Conservation (phyloP, 2,113 vertebrate genomes). For the Struthio camelus region DNA sequence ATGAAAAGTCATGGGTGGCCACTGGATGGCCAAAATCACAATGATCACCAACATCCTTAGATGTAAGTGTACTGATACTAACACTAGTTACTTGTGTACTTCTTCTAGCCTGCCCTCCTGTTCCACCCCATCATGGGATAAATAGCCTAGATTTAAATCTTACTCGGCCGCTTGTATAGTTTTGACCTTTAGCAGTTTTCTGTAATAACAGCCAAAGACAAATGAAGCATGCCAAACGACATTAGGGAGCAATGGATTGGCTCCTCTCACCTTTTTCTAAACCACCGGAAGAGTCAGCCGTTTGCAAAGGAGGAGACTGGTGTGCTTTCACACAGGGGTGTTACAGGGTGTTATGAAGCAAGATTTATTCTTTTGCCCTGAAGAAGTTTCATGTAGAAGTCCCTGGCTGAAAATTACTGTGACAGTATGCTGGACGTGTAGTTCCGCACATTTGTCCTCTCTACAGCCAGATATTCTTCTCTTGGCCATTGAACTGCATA, state of each 20-base stretch:
- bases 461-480: not conserved
- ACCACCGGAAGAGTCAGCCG: not conserved
- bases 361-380: not conserved
- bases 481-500: not conserved
- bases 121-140: not conserved
- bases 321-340: not conserved
- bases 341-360: not conserved
- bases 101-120: not conserved
- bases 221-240: not conserved
- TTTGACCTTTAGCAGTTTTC: not conserved
- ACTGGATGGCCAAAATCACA: not conserved
- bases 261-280: not conserved
- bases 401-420: not conserved
- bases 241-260: not conserved
- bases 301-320: not conserved
- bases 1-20: not conserved
- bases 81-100: not conserved
- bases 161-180: not conserved
- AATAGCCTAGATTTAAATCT: not conserved
- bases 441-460: not conserved
- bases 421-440: not conserved
- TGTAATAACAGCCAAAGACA: not conserved
- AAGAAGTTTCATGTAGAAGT: not conserved
- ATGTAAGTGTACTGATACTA: not conserved
- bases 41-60: not conserved